phyloP scores from a whole-genome alignment of 1,140 invertebrate species.

The Aricia agestis region DNA sequence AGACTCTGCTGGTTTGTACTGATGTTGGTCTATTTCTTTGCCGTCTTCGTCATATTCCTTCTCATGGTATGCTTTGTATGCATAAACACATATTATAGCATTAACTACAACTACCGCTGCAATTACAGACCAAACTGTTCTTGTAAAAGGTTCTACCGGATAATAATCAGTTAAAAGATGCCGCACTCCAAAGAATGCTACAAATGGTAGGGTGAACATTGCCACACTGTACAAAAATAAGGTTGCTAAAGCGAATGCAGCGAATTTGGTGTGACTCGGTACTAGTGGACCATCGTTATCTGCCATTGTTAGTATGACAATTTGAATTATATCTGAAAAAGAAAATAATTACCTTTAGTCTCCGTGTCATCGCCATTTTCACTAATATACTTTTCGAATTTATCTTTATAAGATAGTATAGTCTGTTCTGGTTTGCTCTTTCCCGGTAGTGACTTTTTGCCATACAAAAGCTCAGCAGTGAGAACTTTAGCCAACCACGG shows the following conservation, averaged over 20 bases:
- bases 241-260: slow-evolving; percentile 77
- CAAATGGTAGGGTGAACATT: slow-evolving; percentile 90
- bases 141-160: slow-evolving; percentile 77
- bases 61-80: slow-evolving; percentile 86
- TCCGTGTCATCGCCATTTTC: slow-evolving; percentile 51
- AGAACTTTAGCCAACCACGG: slow-evolving; percentile 84
- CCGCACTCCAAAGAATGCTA: slow-evolving; percentile 82
- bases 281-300: slow-evolving; percentile 61
- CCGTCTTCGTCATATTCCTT: slow-evolving; percentile 79
- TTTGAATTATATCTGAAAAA: slow-evolving; percentile 63
- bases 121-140: slow-evolving; percentile 84
- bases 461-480: slow-evolving; percentile 89
- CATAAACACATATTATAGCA: slow-evolving; percentile 85
- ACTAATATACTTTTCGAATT: slow-evolving; percentile 55
- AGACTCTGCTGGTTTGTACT: slow-evolving; percentile 35
- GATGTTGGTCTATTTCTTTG: slow-evolving; percentile 71
- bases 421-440: slow-evolving; percentile 83
- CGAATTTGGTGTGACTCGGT: slow-evolving; percentile 66
- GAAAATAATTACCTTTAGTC: slow-evolving; percentile 68
- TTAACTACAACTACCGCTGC: slow-evolving; percentile 87
- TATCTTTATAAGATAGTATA: slow-evolving; percentile 80
- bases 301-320: slow-evolving; percentile 49
- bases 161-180: slow-evolving; percentile 79
- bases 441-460: slow-evolving; percentile 81
- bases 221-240: slow-evolving; percentile 86